Evolutionary conservation across 2,113 vertebrate genomes (phyloP).

Genomic region (Erythrolamprus reginae): DNA sequence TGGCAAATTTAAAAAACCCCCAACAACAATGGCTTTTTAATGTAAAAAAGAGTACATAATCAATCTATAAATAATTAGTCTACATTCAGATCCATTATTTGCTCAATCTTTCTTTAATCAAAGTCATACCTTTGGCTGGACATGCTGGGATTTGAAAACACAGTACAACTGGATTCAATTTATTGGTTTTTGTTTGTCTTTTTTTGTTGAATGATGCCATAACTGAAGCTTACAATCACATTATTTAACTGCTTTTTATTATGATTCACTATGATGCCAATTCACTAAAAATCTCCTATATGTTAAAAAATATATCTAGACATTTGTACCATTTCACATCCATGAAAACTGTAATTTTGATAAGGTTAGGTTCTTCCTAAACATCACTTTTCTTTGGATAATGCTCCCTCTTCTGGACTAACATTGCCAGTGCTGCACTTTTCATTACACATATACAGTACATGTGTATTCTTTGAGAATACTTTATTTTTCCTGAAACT

Average conservation of each 20-base stretch:
- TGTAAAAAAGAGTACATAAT: background rate
- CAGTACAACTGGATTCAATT: background rate
- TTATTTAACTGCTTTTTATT: background rate
- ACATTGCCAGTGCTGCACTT: background rate
- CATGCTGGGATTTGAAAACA: background rate
- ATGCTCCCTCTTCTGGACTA: conserved; percentile 49
- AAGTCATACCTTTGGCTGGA: background rate
- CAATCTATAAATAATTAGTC: background rate
- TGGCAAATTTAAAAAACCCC: background rate
- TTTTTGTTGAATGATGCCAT: background rate
- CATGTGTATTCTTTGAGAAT: background rate
- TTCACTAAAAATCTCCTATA: background rate
- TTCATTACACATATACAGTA: background rate
- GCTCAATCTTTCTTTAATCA: background rate
- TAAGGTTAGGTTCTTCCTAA: rapidly evolving
- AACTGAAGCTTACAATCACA: background rate
- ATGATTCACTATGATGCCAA: background rate
- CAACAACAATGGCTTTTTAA: background rate
- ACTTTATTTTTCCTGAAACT: background rate
- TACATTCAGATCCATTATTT: background rate
- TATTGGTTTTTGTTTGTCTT: no score
- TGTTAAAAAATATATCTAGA: background rate
- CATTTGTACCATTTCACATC: background rate
- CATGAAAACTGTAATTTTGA: background rate
- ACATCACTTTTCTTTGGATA: rapidly evolving